A percentile compares a stretch with the other conserved stretches of the same genome.
Conservation (phyloP, 2,888 invertebrate species). For the Phyto melanocephala region DNA sequence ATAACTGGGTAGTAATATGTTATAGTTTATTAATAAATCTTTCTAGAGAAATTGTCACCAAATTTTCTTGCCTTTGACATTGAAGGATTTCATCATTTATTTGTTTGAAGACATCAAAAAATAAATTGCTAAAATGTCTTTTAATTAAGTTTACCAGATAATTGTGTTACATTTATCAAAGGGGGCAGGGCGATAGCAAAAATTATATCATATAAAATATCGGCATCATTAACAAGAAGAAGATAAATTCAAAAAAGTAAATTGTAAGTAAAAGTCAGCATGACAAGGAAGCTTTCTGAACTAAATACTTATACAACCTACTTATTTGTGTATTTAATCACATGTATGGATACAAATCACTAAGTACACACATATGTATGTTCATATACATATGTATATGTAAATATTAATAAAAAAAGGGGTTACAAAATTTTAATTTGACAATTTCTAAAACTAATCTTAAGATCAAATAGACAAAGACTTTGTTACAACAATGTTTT, state of each 20-base stretch:
- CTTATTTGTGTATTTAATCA: background rate
- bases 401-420: slow-evolving; percentile 9
- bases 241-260: slow-evolving; percentile 14
- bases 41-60: slow-evolving; percentile 51
- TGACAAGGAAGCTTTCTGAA: slow-evolving; percentile 10
- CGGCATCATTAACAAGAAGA: slow-evolving; percentile 49
- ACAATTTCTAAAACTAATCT: slow-evolving; percentile 54
- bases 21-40: slow-evolving; percentile 49
- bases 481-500: slow-evolving; percentile 9
- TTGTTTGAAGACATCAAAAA: slow-evolving; percentile 51
- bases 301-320: background rate
- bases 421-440: slow-evolving; percentile 55
- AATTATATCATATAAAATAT: slow-evolving; percentile 54
- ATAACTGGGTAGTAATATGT: background rate
- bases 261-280: slow-evolving; percentile 2
- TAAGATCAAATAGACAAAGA: slow-evolving; percentile 48
- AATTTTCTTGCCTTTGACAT: slow-evolving; percentile 15
- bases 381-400: background rate
- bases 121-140: slow-evolving; percentile 54
- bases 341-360: background rate
- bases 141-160: slow-evolving; percentile 61
- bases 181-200: background rate
- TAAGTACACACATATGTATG: background rate
- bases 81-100: slow-evolving; percentile 54
- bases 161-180: slow-evolving; percentile 59